Base-by-base conservation (phyloP, 2,113 vertebrate species). In the Pipra filicauda region DNA sequence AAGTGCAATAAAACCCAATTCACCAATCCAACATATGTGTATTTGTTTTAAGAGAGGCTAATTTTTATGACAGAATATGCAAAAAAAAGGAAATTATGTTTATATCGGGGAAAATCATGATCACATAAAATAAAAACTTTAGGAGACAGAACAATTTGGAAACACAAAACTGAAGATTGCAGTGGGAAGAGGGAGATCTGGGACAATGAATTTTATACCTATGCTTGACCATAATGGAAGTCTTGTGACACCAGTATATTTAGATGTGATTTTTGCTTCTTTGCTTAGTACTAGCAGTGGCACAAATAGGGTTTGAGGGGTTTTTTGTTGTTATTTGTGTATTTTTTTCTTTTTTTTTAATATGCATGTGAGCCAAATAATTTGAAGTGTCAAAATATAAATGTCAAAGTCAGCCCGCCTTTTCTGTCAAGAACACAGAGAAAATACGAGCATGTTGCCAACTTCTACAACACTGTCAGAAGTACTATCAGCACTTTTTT, bases 381-480 rank as follows among this genome's bases (percentile, higher is more conserved):
- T 82, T 65, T 44, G 48, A 23, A 48, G 58, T 76, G 43, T 82
- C 87, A 93, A 93, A 93, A 89, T 39, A 20, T 19, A 59, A 67
- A 54, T 83, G 72, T 74, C 67, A 72, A 89, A 93, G 66, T 88
- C 71, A 85, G 75, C 26, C 71, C 73, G 67, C 62, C 41, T 41
- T 49, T 82, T 61, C 75, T 66, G 62, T 83, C 67, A 90, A 49
- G 51, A 89, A 74, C 35, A 48, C 10, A 62, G 15, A 71, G 35
- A 88, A 27, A 55, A 91, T 28, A 49, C 0, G 27, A 85, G 20
- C 37, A 71, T 1, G 7, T 12, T 88, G 78, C 64, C 81, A 96
- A 93, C 22, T 88, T 85, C 75, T 43, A 37, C 55, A 88, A 39
- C 59, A 64, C 78, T 89, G 43, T 90, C 71, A 55, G 54, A 85